Evolutionary conservation across 2,797 vertebrate species (phyloP).

Genomic region (Lateolabrax maculatus): DNA sequence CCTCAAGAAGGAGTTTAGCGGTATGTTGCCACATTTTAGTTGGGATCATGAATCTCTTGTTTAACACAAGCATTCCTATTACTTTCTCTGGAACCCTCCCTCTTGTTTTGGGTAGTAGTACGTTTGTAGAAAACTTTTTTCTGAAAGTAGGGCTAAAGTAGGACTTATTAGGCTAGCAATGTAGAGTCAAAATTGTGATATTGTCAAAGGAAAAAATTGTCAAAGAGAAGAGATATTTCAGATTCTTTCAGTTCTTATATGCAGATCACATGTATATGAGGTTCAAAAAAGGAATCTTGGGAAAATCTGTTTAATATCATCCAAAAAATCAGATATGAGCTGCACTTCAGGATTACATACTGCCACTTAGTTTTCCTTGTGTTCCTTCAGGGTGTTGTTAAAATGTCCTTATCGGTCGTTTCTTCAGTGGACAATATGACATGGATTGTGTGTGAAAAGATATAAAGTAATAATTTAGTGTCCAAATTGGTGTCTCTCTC

Average conservation of each 20-base stretch:
- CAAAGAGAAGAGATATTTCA: not conserved
- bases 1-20: conserved; percentile 98
- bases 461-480: not conserved
- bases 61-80: not conserved
- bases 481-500: no score
- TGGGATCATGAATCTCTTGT: not conserved
- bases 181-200: not conserved
- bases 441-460: no score
- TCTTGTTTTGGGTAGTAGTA: not conserved
- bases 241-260: not conserved
- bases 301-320: not conserved
- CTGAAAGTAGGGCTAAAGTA: not conserved
- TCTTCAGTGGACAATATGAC: no score
- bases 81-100: not conserved
- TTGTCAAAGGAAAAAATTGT: no score
- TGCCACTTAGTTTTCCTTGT: not conserved
- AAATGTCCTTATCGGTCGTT: no score
- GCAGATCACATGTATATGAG: not conserved
- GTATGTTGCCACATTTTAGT: conserved; percentile 73
- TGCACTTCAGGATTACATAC: not conserved
- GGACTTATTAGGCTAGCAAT: not conserved
- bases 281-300: not conserved
- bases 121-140: not conserved
- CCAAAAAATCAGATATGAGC: not conserved
- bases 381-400: not conserved